Evolutionary conservation across 1,140 invertebrate genomes (phyloP).

Genomic region (Dendrolimus kikuchii): DNA sequence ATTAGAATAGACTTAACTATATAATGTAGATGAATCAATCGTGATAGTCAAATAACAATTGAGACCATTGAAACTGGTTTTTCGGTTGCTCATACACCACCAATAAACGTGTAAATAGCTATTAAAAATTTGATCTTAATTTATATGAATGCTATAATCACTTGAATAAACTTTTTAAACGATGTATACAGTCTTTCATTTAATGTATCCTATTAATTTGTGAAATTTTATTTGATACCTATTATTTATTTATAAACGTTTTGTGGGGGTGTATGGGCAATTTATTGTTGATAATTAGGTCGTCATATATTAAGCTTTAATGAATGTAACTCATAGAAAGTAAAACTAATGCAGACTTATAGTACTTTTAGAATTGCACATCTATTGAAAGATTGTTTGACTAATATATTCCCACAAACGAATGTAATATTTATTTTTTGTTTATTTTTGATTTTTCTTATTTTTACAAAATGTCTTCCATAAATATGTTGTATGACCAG

Average conservation of each 20-base stretch:
- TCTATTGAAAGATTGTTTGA: constrained; percentile 1
- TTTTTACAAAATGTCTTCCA: constrained; percentile 20
- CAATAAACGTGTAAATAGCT: constrained; percentile 41
- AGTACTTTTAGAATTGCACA: not conserved
- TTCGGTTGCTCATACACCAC: constrained; percentile 65
- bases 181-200: constrained; percentile 53
- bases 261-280: constrained; percentile 65
- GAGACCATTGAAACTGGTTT: too few species aligned
- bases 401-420: constrained; percentile 66
- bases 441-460: constrained; percentile 23
- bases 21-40: too few species aligned
- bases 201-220: constrained; percentile 56
- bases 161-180: constrained; percentile 41
- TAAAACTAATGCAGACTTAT: not conserved
- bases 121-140: constrained; percentile 40
- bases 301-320: too few species aligned
- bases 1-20: too few species aligned
- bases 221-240: constrained; percentile 31
- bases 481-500: not conserved
- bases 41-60: too few species aligned
- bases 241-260: constrained; percentile 43
- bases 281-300: constrained; percentile 11
- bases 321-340: too few species aligned
- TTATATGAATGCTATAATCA: constrained; percentile 52
- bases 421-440: constrained; percentile 22